These are phyloP conservation scores for Dinoponera quadriceps DNA, from an alignment of 1,140 invertebrate species.

Conservation along the genomic window DNA sequence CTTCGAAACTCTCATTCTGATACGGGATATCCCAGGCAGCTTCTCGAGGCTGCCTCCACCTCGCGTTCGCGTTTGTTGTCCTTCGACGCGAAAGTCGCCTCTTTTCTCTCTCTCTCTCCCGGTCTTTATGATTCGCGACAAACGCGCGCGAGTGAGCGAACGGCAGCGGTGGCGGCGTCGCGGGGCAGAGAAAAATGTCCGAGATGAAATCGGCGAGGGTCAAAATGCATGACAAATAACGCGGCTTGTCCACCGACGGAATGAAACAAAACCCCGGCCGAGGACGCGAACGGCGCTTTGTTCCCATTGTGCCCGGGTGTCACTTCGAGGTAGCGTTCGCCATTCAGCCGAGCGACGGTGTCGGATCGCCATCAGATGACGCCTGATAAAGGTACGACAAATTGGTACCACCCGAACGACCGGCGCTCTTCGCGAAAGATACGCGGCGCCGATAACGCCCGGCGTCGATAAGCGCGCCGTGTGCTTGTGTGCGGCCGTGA, in stretches of 20 bases:
- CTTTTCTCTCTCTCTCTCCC: neutral
- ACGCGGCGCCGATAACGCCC: conserved; percentile 73
- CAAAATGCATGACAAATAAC: conserved; percentile 84
- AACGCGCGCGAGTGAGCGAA: conserved; percentile 7
- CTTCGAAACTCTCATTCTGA: neutral
- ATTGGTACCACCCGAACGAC: conserved; percentile 84
- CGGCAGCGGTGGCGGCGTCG: too few species aligned
- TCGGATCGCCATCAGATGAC: conserved; percentile 84
- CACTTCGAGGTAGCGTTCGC: conserved; percentile 81
- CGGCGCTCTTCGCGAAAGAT: conserved; percentile 81
- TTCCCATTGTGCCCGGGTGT: conserved; percentile 82
- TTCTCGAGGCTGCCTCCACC: neutral
- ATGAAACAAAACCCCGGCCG: conserved; percentile 83
- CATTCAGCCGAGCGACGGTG: conserved; percentile 79
- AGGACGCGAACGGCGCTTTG: conserved; percentile 79
- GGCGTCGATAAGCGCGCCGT: conserved; percentile 81
- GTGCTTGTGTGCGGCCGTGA: conserved; percentile 44
- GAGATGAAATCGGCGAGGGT: conserved; percentile 83
- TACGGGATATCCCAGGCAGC: conserved; percentile 19
- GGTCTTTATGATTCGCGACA: conserved; percentile 66
- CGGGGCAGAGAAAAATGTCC: conserved; percentile 81
- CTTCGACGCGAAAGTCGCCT: conserved; percentile 52
- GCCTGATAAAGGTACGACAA: conserved; percentile 83
- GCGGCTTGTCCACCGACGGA: conserved; percentile 78
- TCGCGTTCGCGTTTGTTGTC: conserved; percentile 38